Percentiles rank a stretch among this genome's conserved stretches.
These are phyloP conservation scores for Sweltsa coloradensis DNA, from an alignment of 1,140 invertebrate genomes.

Conservation along the genomic window DNA sequence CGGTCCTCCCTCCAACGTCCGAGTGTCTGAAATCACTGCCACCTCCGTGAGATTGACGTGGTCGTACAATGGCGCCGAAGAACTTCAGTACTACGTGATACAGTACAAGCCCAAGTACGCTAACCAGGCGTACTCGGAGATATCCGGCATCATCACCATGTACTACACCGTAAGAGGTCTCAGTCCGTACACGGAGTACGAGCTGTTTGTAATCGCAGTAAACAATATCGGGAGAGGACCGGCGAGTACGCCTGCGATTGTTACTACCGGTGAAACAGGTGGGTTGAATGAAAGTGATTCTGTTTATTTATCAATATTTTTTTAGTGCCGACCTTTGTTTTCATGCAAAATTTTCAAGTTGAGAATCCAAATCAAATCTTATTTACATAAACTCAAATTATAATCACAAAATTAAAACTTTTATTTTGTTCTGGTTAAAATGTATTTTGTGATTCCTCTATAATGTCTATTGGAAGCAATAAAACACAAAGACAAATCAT, in stretches of 20 bases:
- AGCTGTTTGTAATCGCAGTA: conserved; percentile 89
- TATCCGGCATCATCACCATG: conserved; percentile 83
- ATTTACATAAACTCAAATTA: conserved; percentile 16
- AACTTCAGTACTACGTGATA: conserved; percentile 87
- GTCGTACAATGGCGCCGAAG: conserved; percentile 74
- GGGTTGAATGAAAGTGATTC: conserved; percentile 34
- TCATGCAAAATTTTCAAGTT: conserved; percentile 18
- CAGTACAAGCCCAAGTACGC: conserved; percentile 85
- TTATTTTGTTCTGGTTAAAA: not conserved
- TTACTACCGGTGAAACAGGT: conserved; percentile 95
- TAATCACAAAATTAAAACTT: conserved; percentile 15
- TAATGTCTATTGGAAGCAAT: too few relatives aligned
- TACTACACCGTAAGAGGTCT: conserved; percentile 81
- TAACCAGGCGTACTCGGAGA: conserved; percentile 63
- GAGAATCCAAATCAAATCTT: conserved; percentile 9
- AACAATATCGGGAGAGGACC: conserved; percentile 85
- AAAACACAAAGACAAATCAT: too few relatives aligned
- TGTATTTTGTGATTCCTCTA: not conserved
- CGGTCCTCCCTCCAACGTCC: conserved; percentile 72
- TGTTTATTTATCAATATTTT: too few relatives aligned
- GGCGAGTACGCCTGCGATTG: conserved; percentile 68
- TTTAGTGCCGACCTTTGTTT: too few relatives aligned
- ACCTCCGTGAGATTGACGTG: conserved; percentile 83
- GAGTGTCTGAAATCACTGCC: conserved; percentile 82
- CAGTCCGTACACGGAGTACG: conserved; percentile 91